Evolutionary conservation across 2,113 vertebrate genomes (phyloP).

Genomic region (Perccottus glenii): DNA sequence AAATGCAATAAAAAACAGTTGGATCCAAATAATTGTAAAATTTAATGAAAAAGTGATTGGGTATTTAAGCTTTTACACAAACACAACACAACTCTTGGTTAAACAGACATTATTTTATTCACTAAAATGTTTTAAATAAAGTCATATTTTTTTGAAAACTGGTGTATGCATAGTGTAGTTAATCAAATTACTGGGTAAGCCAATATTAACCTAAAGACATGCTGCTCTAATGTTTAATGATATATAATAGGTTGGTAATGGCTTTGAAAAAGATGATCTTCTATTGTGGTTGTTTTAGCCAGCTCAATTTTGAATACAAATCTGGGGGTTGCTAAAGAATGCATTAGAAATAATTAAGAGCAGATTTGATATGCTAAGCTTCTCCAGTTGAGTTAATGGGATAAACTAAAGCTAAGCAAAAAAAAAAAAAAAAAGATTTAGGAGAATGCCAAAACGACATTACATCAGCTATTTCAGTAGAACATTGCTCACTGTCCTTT

Average conservation of each 20-base stretch:
- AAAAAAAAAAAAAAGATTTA: slow-evolving; percentile 25
- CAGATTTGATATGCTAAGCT: slow-evolving; percentile 74
- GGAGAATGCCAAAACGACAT: slow-evolving; percentile 53
- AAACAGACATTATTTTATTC: too few species aligned
- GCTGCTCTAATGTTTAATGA: slow-evolving; percentile 62
- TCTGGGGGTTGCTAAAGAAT: slow-evolving; percentile 66
- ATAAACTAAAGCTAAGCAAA: slow-evolving; percentile 37
- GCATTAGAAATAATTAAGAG: slow-evolving; percentile 71
- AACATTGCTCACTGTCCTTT: slow-evolving; percentile 35
- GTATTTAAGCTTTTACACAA: too few species aligned
- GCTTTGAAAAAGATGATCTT: slow-evolving; percentile 54
- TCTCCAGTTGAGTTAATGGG: slow-evolving; percentile 63
- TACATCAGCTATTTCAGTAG: slow-evolving; percentile 51
- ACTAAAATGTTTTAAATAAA: slow-evolving; percentile 27
- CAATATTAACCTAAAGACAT: slow-evolving; percentile 69
- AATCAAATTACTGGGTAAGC: slow-evolving; percentile 74
- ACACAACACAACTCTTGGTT: too few species aligned
- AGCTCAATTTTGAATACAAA: slow-evolving; percentile 63
- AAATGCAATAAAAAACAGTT: slow-evolving; percentile 31
- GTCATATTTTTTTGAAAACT: slow-evolving; percentile 72
- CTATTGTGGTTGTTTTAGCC: slow-evolving; percentile 58
- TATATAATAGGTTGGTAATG: slow-evolving; percentile 58
- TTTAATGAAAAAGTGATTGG: too few species aligned
- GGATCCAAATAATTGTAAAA: too few species aligned
- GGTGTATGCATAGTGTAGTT: slow-evolving; percentile 57